Conservation (phyloP, 2,113 vertebrate genomes). For the Mesembrinibis cayennensis region DNA sequence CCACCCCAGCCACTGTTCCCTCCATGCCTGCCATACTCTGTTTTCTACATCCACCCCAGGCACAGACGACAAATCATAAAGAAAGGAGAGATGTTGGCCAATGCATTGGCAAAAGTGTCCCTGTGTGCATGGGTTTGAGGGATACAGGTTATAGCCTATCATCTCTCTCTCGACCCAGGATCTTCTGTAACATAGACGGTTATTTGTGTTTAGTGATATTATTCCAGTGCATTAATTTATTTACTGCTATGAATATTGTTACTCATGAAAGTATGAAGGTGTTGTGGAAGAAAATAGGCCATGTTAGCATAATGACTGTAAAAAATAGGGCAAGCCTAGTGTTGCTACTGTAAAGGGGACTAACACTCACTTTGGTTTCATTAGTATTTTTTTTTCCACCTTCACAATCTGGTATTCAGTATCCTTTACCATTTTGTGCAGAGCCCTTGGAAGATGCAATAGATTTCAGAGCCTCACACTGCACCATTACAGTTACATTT, state of each 20-base stretch:
- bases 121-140: background rate
- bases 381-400: background rate
- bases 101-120: accelerated
- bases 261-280: background rate
- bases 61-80: background rate
- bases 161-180: background rate
- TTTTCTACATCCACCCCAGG: background rate
- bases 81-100: background rate
- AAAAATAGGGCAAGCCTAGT: background rate
- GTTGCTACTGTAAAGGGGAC: background rate
- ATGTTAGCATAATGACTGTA: background rate
- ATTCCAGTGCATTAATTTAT: background rate
- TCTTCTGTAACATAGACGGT: background rate
- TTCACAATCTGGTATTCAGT: background rate
- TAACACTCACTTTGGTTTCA: background rate
- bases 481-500: background rate
- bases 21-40: background rate
- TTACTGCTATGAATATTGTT: background rate
- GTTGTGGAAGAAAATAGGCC: background rate
- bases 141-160: background rate
- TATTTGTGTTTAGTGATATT: background rate
- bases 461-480: background rate
- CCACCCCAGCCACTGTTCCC: background rate
- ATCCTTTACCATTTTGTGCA: background rate
- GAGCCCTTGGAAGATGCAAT: background rate